A percentile compares a stretch with the other conserved stretches of the same genome.
These are phyloP conservation scores for Hyposmocoma kahamanoa DNA, from an alignment of 1,140 invertebrate species.

Conservation along the genomic window DNA sequence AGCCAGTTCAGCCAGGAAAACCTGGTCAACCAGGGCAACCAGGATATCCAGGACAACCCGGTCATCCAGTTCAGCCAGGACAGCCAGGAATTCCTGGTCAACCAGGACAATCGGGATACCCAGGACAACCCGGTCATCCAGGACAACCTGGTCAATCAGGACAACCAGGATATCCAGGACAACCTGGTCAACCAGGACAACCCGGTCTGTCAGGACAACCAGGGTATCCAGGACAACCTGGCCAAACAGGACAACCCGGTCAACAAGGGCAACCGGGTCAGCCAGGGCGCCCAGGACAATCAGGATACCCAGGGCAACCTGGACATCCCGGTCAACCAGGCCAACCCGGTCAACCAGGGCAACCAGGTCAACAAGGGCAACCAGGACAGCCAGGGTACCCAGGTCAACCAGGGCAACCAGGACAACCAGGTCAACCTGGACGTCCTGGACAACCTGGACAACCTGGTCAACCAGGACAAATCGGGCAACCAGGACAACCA, in stretches of 20 bases:
- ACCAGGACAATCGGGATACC: conserved; percentile 20
- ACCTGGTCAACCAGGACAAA: conserved; percentile 25
- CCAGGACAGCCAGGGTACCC: conserved; percentile 3
- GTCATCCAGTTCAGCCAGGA: conserved; percentile 15
- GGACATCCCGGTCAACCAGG: conserved; percentile 17
- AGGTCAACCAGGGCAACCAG: background rate
- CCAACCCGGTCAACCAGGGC: conserved; percentile 3
- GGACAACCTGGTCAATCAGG: conserved; percentile 14
- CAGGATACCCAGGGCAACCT: conserved; percentile 12
- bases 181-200: conserved; percentile 16
- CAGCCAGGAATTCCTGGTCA: conserved; percentile 14
- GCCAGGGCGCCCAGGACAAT: background rate
- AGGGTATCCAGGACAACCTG: conserved; percentile 11
- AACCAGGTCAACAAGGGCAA: conserved; percentile 4
- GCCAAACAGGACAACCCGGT: conserved; percentile 8
- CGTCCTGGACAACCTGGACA: conserved; percentile 26
- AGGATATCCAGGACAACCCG: conserved; percentile 14
- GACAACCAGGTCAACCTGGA: conserved; percentile 1
- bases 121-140: conserved; percentile 14
- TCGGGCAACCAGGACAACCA: conserved; percentile 11
- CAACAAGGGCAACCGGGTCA: conserved; percentile 12
- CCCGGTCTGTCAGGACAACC: conserved; percentile 6
- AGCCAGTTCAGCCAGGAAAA: conserved; percentile 11
- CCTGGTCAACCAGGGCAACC: conserved; percentile 23
- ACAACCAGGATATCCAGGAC: conserved; percentile 15